Evolutionary conservation across 2,888 invertebrate species (phyloP).

Genomic region (Meandrusa payeni): DNA sequence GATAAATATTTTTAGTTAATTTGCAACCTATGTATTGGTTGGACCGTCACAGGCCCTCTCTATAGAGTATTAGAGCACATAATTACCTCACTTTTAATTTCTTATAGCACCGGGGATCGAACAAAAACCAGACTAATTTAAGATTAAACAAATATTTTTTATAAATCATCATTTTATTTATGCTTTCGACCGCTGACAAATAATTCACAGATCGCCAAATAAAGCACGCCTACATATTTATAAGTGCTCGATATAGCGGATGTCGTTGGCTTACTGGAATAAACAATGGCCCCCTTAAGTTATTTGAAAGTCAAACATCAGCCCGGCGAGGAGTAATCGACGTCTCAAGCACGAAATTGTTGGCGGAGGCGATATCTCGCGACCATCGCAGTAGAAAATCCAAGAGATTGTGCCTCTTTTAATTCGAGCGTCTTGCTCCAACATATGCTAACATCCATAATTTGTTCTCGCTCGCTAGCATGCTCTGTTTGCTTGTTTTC

Average conservation of each 20-base stretch:
- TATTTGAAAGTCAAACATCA: conserved; percentile 66
- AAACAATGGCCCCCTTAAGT: conserved; percentile 51
- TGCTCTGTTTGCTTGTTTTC: conserved; percentile 45
- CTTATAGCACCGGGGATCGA: too few relatives aligned
- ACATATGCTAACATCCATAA: conserved; percentile 26
- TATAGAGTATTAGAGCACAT: too few relatives aligned
- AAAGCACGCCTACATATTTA: conserved; percentile 60
- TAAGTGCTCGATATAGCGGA: conserved; percentile 51
- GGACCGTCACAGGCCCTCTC: too few relatives aligned
- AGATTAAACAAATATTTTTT: too few relatives aligned
- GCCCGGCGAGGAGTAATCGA: conserved; percentile 53
- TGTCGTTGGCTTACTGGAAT: conserved; percentile 50
- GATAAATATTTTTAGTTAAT: too few relatives aligned
- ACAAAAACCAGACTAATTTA: too few relatives aligned
- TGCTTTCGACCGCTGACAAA: conserved; percentile 47
- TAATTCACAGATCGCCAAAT: conserved; percentile 54
- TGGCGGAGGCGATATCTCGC: conserved; percentile 49
- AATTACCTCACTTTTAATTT: too few relatives aligned
- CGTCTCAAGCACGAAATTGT: conserved; percentile 60
- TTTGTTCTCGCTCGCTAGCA: conserved; percentile 39
- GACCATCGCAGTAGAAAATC: conserved; percentile 44
- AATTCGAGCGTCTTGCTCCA: conserved; percentile 40
- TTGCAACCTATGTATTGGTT: too few relatives aligned
- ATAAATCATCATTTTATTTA: conserved; percentile 41
- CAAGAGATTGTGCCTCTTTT: conserved; percentile 41